Percentiles rank a stretch among this genome's conserved stretches.
Conservation (phyloP, 2,888 invertebrate species). For the Scaptomyza caliginosa region DNA sequence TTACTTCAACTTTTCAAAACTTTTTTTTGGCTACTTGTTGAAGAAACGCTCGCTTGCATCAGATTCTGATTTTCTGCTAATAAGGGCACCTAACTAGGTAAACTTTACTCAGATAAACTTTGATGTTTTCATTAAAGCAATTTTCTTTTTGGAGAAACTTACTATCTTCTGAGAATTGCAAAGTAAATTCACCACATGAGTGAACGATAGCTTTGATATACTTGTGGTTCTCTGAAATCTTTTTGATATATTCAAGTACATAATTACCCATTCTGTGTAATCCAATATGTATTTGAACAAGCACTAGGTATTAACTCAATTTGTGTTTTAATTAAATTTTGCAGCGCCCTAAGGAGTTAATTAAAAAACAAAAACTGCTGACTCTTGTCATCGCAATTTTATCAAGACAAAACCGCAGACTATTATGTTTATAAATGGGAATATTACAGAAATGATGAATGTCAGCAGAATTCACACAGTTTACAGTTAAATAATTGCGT, state of each 20-base stretch:
- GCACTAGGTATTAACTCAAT: conserved; percentile 10
- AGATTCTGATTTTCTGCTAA: background rate
- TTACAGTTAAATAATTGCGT: background rate
- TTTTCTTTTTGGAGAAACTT: background rate
- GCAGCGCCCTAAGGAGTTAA: conserved; percentile 40
- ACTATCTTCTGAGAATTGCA: no score
- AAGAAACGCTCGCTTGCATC: background rate
- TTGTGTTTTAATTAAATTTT: conserved; percentile 25
- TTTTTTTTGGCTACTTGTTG: background rate
- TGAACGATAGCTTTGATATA: background rate
- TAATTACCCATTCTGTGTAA: background rate
- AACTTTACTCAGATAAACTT: conserved; percentile 1
- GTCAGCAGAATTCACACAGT: conserved; percentile 16
- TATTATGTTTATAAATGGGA: conserved; percentile 32
- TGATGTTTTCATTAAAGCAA: background rate
- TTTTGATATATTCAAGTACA: background rate
- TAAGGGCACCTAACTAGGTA: background rate
- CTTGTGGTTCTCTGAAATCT: background rate
- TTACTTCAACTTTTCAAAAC: background rate
- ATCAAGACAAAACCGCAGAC: conserved; percentile 11
- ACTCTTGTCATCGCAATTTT: conserved; percentile 31
- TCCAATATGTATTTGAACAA: background rate
- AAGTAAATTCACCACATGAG: background rate
- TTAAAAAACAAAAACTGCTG: conserved; percentile 64
- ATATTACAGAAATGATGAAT: conserved; percentile 26